phyloP scores from a whole-genome alignment of 2,113 vertebrate genomes.

The Mastomys natalensis region DNA sequence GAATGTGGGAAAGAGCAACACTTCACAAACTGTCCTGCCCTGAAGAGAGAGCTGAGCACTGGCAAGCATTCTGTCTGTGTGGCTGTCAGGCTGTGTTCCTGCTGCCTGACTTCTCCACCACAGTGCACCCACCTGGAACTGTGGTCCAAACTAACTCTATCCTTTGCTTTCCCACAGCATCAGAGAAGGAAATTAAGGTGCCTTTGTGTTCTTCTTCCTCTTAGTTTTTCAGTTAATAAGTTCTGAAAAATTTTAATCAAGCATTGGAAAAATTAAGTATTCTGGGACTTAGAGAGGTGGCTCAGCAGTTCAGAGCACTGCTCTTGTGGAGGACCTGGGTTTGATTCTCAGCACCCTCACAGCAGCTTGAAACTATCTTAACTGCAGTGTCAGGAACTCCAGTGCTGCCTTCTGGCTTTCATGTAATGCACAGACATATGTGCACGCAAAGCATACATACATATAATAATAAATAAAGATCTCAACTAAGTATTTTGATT shows the following conservation, averaged over 20 bases:
- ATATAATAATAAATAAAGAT: not conserved
- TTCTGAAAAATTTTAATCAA: not conserved
- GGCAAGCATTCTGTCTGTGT: not conserved
- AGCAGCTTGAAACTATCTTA: too few species aligned
- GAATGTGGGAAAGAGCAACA: not conserved
- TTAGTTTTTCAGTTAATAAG: slow-evolving; percentile 37
- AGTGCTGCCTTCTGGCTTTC: not conserved
- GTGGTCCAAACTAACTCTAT: not conserved
- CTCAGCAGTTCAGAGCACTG: not conserved
- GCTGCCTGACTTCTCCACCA: not conserved
- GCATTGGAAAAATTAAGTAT: not conserved
- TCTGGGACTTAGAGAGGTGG: not conserved
- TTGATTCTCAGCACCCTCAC: not conserved
- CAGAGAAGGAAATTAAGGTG: not conserved
- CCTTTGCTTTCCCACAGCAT: too few species aligned
- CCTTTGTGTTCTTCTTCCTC: not conserved
- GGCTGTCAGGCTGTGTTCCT: not conserved
- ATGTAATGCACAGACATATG: not conserved
- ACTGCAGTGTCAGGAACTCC: not conserved
- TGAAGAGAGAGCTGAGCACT: not conserved
- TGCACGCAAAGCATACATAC: too few species aligned
- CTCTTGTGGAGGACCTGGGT: not conserved
- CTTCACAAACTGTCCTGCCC: not conserved
- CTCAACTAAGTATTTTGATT: not conserved
- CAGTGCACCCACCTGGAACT: not conserved